Percentiles rank a stretch among this genome's conserved stretches.
Evolutionary conservation across 2,113 vertebrate genomes (phyloP).

Genomic region (Cheilinus undulatus): DNA sequence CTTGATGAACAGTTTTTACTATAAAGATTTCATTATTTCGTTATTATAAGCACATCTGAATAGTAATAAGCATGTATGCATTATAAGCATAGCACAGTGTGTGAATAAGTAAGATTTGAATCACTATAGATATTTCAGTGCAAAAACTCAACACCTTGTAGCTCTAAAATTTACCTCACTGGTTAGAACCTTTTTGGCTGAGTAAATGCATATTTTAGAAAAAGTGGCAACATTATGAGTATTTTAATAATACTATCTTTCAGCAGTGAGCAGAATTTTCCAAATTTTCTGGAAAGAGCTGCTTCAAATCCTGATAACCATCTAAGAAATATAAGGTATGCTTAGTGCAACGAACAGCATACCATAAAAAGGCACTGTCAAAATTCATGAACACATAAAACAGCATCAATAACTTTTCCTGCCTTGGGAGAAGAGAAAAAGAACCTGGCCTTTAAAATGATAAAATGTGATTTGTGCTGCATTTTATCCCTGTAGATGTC

Average conservation of each 20-base stretch:
- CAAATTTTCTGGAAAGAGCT: background rate
- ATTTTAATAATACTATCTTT: background rate
- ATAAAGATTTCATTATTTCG: background rate
- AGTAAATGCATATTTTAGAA: background rate
- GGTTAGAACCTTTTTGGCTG: background rate
- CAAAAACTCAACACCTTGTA: too few species aligned
- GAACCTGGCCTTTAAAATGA: background rate
- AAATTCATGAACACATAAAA: constrained; percentile 4
- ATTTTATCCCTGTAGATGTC: constrained; percentile 33
- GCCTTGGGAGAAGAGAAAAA: background rate
- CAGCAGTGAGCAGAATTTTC: background rate
- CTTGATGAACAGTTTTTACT: background rate
- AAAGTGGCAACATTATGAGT: background rate
- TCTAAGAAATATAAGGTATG: constrained; percentile 1
- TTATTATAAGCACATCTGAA: too few species aligned
- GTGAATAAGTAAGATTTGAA: too few species aligned
- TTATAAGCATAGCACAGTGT: too few species aligned
- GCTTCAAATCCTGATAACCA: background rate
- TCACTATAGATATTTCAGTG: too few species aligned
- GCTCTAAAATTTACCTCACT: background rate
- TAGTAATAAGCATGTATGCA: too few species aligned
- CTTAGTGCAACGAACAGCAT: background rate
- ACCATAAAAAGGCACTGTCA: background rate
- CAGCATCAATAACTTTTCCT: constrained; percentile 11
- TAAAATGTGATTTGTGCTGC: background rate